Percentiles rank a stretch among this genome's conserved stretches.
Conservation (phyloP, 2,888 invertebrate genomes). For the Nomada goodeniana region DNA sequence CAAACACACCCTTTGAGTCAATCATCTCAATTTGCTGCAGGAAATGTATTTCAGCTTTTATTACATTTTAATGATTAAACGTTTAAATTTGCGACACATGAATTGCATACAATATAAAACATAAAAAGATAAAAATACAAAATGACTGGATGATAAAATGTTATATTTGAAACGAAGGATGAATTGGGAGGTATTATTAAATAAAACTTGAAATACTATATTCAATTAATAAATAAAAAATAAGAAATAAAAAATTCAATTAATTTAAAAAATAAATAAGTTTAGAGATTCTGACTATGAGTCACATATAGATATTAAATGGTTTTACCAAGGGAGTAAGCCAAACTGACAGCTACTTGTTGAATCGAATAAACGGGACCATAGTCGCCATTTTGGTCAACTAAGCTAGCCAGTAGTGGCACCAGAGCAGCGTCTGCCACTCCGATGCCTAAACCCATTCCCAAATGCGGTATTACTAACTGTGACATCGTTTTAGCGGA, state of each 20-base stretch:
- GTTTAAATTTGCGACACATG: no score
- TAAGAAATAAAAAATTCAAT: background rate
- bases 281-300: background rate
- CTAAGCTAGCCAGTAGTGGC: slow-evolving; percentile 90
- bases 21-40: no score
- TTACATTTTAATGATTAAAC: no score
- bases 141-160: no score
- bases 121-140: no score
- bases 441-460: slow-evolving; percentile 92
- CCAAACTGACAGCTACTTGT: slow-evolving; percentile 92
- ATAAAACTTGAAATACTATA: no score
- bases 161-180: no score
- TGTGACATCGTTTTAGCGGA: slow-evolving; percentile 87
- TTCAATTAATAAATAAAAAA: background rate
- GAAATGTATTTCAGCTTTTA: no score
- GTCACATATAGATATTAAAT: background rate
- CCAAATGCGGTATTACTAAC: slow-evolving; percentile 91
- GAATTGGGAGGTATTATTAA: no score
- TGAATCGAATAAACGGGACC: slow-evolving; percentile 93
- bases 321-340: slow-evolving; percentile 89
- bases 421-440: slow-evolving; percentile 92
- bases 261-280: background rate
- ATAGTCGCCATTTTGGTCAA: slow-evolving; percentile 89
- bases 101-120: no score
- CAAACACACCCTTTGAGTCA: background rate